Conservation (phyloP, 2,888 invertebrate species). For the Pandemis heparana region DNA sequence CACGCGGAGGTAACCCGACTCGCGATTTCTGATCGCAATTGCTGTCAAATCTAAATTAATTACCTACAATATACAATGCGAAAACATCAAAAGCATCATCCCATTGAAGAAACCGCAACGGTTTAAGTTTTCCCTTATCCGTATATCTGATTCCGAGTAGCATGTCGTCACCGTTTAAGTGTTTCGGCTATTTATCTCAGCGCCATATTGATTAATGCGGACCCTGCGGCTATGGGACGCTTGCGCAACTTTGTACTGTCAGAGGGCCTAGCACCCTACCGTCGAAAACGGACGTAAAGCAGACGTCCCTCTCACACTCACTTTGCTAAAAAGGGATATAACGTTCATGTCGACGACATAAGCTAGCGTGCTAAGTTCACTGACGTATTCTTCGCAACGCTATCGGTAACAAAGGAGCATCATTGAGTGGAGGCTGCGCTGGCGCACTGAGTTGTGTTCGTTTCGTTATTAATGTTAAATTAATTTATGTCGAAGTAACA, state of each 20-base stretch:
- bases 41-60: too few relatives aligned
- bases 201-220: conserved; percentile 53
- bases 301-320: too few relatives aligned
- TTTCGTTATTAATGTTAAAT: conserved; percentile 6
- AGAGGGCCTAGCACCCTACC: neutral
- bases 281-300: too few relatives aligned
- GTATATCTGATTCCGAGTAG: conserved; percentile 35
- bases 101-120: conserved; percentile 16
- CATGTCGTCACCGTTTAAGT: conserved; percentile 40
- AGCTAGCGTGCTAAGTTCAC: neutral
- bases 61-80: too few relatives aligned
- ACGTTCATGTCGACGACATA: neutral
- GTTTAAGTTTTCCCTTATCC: conserved; percentile 7
- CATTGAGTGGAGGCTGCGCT: neutral
- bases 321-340: too few relatives aligned
- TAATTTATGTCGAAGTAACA: conserved; percentile 7
- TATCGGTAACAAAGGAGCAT: conserved; percentile 11
- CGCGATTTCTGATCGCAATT: too few relatives aligned
- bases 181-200: conserved; percentile 47
- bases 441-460: neutral
- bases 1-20: too few relatives aligned
- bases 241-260: conserved; percentile 42
- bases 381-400: conserved; percentile 35
- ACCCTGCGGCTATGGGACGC: conserved; percentile 48
- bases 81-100: too few relatives aligned